phyloP scores from a whole-genome alignment of 2,888 invertebrate species.

The Eustalomyia histrio region DNA sequence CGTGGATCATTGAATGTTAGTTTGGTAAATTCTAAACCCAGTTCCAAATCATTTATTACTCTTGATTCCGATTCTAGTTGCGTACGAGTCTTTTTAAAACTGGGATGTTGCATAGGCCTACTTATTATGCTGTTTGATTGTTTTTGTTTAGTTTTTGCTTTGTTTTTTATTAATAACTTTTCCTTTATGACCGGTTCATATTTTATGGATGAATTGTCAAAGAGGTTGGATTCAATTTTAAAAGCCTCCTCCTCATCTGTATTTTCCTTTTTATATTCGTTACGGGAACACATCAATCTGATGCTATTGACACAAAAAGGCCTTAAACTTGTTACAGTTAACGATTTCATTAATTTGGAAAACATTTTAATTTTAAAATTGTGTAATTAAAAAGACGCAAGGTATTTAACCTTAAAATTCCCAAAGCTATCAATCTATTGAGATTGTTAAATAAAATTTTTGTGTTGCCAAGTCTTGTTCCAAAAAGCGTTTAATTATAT shows the following conservation, averaged over 20 bases:
- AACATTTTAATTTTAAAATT: conserved; percentile 49
- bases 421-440: background rate
- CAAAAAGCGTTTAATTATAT: no score
- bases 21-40: conserved; percentile 82
- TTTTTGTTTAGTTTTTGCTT: conserved; percentile 5
- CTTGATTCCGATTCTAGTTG: conserved; percentile 37
- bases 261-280: conserved; percentile 42
- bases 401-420: conserved; percentile 30
- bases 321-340: conserved; percentile 9
- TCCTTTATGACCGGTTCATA: conserved; percentile 70
- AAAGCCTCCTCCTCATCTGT: conserved; percentile 72
- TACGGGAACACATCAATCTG: background rate
- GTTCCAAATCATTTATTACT: conserved; percentile 69
- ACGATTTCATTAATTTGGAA: conserved; percentile 33
- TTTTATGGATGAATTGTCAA: conserved; percentile 71
- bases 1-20: conserved; percentile 83
- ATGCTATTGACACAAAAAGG: background rate
- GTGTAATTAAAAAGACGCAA: conserved; percentile 6
- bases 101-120: conserved; percentile 12
- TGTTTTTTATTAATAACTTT: conserved; percentile 65
- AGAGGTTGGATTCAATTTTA: conserved; percentile 73
- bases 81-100: conserved; percentile 32
- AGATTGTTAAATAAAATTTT: background rate
- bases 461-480: no score
- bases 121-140: conserved; percentile 19